Evolutionary conservation across 23 tunicate genomes (phyloP).

Genomic region (Diplosoma virens): DNA sequence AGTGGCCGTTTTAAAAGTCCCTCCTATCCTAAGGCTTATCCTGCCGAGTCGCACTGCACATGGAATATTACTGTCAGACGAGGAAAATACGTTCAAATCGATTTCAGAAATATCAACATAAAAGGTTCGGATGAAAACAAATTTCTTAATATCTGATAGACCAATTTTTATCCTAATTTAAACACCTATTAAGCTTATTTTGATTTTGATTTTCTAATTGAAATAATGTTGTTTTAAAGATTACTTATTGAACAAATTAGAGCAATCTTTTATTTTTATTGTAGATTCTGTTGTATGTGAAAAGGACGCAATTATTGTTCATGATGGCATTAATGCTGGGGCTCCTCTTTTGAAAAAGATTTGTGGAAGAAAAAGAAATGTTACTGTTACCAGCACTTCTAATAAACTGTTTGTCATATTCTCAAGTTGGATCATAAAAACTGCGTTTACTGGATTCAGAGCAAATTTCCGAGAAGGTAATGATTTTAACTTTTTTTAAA

Average conservation of each 20-base stretch:
- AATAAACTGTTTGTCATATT: slow-evolving; percentile 66
- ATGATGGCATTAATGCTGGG: slow-evolving; percentile 71
- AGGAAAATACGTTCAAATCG: slow-evolving; percentile 50
- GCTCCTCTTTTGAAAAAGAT: slow-evolving; percentile 55
- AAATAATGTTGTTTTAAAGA: too few species aligned
- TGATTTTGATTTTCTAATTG: too few species aligned
- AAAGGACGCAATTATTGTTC: slow-evolving; percentile 79
- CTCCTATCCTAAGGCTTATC: slow-evolving; percentile 55
- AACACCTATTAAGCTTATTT: too few species aligned
- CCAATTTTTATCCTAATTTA: too few species aligned
- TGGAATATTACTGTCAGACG: slow-evolving; percentile 74
- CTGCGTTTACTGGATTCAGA: slow-evolving; percentile 46
- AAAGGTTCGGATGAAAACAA: too few species aligned
- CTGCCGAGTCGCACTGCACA: slow-evolving; percentile 74
- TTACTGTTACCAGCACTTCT: slow-evolving; percentile 19
- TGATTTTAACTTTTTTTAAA: too few species aligned
- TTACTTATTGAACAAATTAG: too few species aligned
- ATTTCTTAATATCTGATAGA: too few species aligned
- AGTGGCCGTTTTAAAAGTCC: slow-evolving; percentile 69
- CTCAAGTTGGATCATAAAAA: slow-evolving; percentile 40
- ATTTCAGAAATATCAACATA: slow-evolving; percentile 51
- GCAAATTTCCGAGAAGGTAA: slow-evolving; percentile 67
- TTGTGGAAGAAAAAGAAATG: slow-evolving; percentile 49
- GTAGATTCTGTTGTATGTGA: slow-evolving; percentile 72
- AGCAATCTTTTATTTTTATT: too few species aligned